Conservation (phyloP, 30 jellyfish, hydroid and myxozoan species). For the Catostylus mosaicus region DNA sequence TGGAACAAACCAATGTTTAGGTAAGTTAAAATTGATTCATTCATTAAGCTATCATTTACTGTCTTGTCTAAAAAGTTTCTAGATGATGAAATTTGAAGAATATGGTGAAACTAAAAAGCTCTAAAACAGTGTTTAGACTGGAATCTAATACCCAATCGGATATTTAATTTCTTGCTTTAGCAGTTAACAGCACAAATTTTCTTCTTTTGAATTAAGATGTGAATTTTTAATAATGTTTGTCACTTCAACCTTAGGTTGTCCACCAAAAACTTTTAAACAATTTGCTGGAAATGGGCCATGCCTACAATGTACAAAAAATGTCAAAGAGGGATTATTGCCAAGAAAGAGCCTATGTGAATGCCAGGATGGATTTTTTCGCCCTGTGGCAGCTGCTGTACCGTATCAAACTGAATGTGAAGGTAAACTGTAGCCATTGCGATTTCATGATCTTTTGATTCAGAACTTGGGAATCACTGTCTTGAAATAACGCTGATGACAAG, state of each 20-base stretch:
- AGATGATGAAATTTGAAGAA: too few relatives aligned
- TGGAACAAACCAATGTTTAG: not conserved
- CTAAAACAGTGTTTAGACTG: not conserved
- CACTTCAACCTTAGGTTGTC: constrained; percentile 16
- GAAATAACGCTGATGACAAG: not conserved
- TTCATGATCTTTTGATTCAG: not conserved
- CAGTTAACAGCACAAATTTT: too few relatives aligned
- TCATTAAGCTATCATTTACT: not conserved
- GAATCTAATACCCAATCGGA: too few relatives aligned
- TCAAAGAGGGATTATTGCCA: constrained; percentile 35
- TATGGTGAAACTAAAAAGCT: not conserved
- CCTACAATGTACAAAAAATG: constrained; percentile 38
- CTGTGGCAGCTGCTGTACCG: not conserved
- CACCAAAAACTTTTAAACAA: constrained; percentile 25
- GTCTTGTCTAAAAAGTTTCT: too few relatives aligned
- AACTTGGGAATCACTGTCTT: not conserved
- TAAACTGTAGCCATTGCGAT: not conserved
- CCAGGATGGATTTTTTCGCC: constrained; percentile 37
- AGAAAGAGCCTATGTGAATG: constrained; percentile 30
- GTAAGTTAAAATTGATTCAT: not conserved
- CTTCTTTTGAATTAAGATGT: not conserved
- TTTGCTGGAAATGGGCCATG: constrained; percentile 39
- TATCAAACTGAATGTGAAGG: constrained; percentile 44
- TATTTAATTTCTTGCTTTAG: too few relatives aligned
- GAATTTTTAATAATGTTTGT: not conserved